Evolutionary conservation across 2,888 invertebrate species (phyloP), one percentile per base, ranked within the genome.

Genomic region (Idaea dimidiata): DNA sequence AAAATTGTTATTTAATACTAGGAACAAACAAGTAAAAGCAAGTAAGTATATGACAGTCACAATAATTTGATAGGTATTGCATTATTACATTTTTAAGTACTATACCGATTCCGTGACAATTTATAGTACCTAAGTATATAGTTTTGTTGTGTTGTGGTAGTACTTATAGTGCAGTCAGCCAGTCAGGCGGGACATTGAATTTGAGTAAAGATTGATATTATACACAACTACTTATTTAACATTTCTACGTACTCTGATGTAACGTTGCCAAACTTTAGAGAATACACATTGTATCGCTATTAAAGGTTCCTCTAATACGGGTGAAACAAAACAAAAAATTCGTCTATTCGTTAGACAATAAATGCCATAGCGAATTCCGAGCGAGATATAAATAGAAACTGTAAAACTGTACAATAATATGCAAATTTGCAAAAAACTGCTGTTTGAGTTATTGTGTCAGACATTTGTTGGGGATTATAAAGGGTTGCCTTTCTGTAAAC

Each of bases 401-500:
- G 43, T 43, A 14, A 58, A 77, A 78, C 76, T 72, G 76, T 74
- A 74, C 72, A 77, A 75, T 72, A 77, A 75, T 72, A 77, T 73
- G 78, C 79, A 77, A 79, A 80, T 71, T 70, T 43, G 43, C 43
- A 43, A 43, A 43, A 43, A 43, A 43, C 7, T 66, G 69, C 60
- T 68, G 66, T 66, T n/a, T 61, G 60, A 56, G 67, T 58, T 24
- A 69, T 71, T 75, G 73, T 75, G 70, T 75, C 64, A 63, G 74
- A 70, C 73, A 77, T 76, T 78, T 72, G 79, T 70, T 63, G 72
- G 71, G 77, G 80, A 79, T 79, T 78, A 77, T 68, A 68, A 73
- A 71, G 70, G 70, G 66, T 73, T 66, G 66, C 64, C 61, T 66
- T 69, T 43, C 43, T 43, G 0, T 64, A 78, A 70, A 69, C 75